Evolutionary conservation across 2,113 vertebrate species (phyloP), one percentile per base, ranked within the genome.

Genomic region (Hypanus sabinus): DNA sequence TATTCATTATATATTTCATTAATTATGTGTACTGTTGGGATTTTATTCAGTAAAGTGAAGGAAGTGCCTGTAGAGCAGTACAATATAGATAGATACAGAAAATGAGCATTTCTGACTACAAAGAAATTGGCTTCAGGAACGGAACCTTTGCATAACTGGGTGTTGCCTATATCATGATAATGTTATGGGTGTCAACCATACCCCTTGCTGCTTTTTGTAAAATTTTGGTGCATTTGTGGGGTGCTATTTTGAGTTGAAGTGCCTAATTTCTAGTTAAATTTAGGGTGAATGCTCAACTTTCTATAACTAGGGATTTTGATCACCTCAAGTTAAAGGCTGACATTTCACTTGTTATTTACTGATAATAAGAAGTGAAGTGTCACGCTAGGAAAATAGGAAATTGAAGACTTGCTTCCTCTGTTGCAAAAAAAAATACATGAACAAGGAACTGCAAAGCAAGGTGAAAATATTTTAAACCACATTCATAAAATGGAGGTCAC

Each of bases 401-500:
- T 60, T 62, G 24, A 88, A n/a, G 11, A 12, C 10, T 46, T 46
- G 46, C 46, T 62, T 62, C 57, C 12, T 62, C 57, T 55, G 30
- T 46, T 88, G 57, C 5, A 62, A 46, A 46, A 46, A 46, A 46
- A 46, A 46, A 46, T 60, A 85, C 22, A 27, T 85, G 81, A 22
- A 60, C 10, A 2, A 55, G 20, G 46, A 30, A 85, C 22, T 65
- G 60, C n/a, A n/a, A 90, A 90, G 62, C 60, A 90, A 65, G n/a
- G 60, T 65, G 85, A 68, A 90, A 90, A 33, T 65, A 68, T 90
- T n/a, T 90, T 90, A 88, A 88, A 62, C 83, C 57, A 62, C 57
- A 62, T 62, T n/a, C 65, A 68, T 7, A 1, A 88, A 65, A 9
- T 88, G 27, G 30, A 65, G 6, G 60, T n/a, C 6, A 65, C 14